A percentile compares a stretch with the other conserved stretches of the same genome.
These are phyloP conservation scores for Macrophya annulata DNA, from an alignment of 2,888 invertebrate species.

Conservation along the genomic window DNA sequence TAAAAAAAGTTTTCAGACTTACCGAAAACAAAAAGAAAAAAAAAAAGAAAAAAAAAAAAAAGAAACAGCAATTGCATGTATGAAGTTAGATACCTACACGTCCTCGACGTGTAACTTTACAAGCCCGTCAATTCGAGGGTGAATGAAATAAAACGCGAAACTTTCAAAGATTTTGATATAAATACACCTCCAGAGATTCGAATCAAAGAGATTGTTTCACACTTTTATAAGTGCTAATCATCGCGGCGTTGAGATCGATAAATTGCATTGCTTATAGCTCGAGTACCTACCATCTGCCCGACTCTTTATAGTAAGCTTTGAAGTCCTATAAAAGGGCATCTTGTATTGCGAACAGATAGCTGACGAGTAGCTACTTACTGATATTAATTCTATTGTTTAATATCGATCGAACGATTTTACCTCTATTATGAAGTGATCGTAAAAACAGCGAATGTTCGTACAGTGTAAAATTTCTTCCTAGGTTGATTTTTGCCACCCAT, in stretches of 20 bases:
- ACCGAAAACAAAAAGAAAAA: background rate
- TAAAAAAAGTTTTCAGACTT: background rate
- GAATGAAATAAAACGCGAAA: background rate
- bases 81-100: too few relatives aligned
- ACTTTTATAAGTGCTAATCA: slow-evolving; percentile 19
- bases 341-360: background rate
- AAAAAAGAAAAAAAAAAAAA: background rate
- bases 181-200: background rate
- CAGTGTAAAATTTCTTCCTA: background rate
- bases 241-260: slow-evolving; percentile 21
- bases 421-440: background rate
- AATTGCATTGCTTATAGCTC: slow-evolving; percentile 28
- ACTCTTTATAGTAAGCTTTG: slow-evolving; percentile 8
- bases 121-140: background rate
- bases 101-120: background rate
- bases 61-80: background rate
- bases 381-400: slow-evolving; percentile 13
- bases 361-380: background rate
- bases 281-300: background rate
- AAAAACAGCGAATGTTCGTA: background rate
- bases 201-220: slow-evolving; percentile 16
- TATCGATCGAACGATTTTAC: background rate
- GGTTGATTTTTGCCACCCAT: background rate
- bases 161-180: background rate
- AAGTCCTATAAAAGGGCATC: background rate